Evolutionary conservation across 2,797 vertebrate species (phyloP), one percentile per base, ranked within the genome.

Genomic region (Tragelaphus eurycerus): DNA sequence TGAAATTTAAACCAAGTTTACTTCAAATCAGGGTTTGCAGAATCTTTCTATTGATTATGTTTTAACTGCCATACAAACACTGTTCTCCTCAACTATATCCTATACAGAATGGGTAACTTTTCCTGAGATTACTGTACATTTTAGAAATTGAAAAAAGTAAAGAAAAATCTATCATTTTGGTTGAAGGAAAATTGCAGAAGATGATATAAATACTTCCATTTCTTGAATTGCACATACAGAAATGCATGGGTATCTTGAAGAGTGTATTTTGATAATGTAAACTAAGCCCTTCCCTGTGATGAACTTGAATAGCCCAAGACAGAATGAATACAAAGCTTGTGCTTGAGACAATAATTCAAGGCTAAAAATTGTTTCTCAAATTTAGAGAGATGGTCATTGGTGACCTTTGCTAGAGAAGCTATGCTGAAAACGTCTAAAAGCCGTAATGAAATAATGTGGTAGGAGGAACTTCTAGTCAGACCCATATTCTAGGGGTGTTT

Each of bases 151-250:
- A 59, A 57, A 85, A 31, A 17, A 54, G 4, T 43, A 43, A 43
- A 86, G 38, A 94, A 95, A 89, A 96, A 52, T 46, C 12, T 12
- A 86, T 89, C 13, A 17, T 78, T 97, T 96, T 96, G 55, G 95
- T 25, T 89, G 57, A 93, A 55, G 31, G 27, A 76, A 90, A 83
- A 90, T 79, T 94, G 38, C 27, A 83, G 9, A 79, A 7, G 64
- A 86, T 85, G 60, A 95, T 87, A 83, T 21, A 86, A 93, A 90
- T 86, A 29, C 83, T 95, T 81, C 25, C 43, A 7, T 81, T 59
- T 93, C 14, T 92, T 88, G 48, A 43, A 52, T 23, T 60, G 4
- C 19, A 79, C 9, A 7, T 88, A 54, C 1, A 94, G 64, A 96
- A 90, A 71, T 64, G 8, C 6, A 50, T 25, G 17, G 17, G 25